phyloP scores from a whole-genome alignment of 2,888 invertebrate genomes.

The Nebria brevicollis region DNA sequence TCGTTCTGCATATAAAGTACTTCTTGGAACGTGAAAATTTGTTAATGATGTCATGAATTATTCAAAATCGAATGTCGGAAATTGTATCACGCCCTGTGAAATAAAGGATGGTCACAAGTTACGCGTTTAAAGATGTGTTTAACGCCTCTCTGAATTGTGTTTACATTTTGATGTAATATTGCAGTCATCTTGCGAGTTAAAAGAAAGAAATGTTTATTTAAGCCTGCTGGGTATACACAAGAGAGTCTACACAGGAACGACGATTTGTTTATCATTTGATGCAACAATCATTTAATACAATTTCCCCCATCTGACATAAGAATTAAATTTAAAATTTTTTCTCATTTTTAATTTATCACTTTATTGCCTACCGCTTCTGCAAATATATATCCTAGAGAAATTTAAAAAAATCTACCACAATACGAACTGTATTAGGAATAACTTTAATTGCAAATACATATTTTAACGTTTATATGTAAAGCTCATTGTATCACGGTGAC shows the following conservation, averaged over 20 bases:
- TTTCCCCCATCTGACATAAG: neutral
- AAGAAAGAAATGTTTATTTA: neutral
- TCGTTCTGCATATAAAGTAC: slow-evolving; percentile 50
- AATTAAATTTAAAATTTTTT: neutral
- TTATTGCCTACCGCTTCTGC: no score
- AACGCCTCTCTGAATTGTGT: slow-evolving; percentile 5
- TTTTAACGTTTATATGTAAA: no score
- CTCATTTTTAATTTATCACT: neutral
- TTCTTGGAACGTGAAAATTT: slow-evolving; percentile 54
- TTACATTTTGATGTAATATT: slow-evolving; percentile 9
- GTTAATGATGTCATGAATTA: slow-evolving; percentile 55
- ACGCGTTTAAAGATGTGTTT: slow-evolving; percentile 28
- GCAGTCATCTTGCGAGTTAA: neutral
- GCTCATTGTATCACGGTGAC: no score
- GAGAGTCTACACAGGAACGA: neutral
- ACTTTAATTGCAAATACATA: no score
- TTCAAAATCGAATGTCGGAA: slow-evolving; percentile 52
- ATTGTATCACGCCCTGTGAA: slow-evolving; percentile 36
- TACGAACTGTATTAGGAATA: no score
- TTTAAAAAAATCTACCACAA: no score
- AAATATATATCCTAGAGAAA: no score
- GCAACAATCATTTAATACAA: neutral
- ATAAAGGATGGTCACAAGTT: slow-evolving; percentile 28
- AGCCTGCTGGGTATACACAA: neutral
- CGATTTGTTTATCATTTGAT: neutral